Percentiles rank a stretch among this genome's conserved stretches.
These are phyloP conservation scores for Leptinotarsa rubiginosa DNA, from an alignment of 2,888 invertebrate genomes.

Conservation along the genomic window DNA sequence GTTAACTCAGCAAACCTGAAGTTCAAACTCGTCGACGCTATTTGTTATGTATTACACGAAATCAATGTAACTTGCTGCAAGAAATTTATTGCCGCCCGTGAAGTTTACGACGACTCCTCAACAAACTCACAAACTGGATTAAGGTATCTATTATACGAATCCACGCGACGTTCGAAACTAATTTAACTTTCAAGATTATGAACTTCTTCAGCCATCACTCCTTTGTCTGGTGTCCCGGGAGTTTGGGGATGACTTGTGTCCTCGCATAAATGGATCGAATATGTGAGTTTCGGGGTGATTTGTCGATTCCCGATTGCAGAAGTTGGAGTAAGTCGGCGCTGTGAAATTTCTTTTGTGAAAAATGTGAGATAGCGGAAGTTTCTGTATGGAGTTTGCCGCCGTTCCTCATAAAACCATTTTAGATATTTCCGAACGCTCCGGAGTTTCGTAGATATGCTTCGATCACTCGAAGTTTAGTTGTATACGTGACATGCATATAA, in stretches of 20 bases:
- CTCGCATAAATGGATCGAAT: not conserved
- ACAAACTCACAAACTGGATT: slow-evolving; percentile 35
- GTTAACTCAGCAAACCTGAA: not conserved
- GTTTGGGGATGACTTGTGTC: not conserved
- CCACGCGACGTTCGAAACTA: slow-evolving; percentile 45
- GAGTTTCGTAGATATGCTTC: not conserved
- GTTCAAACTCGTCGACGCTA: not conserved
- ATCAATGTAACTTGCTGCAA: slow-evolving; percentile 22
- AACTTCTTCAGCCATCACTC: slow-evolving; percentile 24
- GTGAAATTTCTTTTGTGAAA: not conserved
- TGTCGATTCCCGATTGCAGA: slow-evolving; percentile 2
- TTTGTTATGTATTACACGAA: slow-evolving; percentile 25
- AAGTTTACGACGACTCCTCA: slow-evolving; percentile 34
- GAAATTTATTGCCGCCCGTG: slow-evolving; percentile 32
- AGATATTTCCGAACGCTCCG: not conserved
- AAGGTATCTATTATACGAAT: slow-evolving; percentile 37
- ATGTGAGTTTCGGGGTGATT: not conserved
- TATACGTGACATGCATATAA: too few relatives aligned
- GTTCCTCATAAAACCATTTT: not conserved
- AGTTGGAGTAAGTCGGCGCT: not conserved
- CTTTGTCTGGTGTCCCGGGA: not conserved
- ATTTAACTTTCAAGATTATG: slow-evolving; percentile 43
- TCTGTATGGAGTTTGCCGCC: not conserved
- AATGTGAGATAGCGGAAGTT: not conserved
- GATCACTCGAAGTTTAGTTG: too few relatives aligned